These are phyloP conservation scores for Bolinopsis microptera DNA, from an alignment of 37 sponge, comb jelly and placozoan genomes.

Conservation along the genomic window DNA sequence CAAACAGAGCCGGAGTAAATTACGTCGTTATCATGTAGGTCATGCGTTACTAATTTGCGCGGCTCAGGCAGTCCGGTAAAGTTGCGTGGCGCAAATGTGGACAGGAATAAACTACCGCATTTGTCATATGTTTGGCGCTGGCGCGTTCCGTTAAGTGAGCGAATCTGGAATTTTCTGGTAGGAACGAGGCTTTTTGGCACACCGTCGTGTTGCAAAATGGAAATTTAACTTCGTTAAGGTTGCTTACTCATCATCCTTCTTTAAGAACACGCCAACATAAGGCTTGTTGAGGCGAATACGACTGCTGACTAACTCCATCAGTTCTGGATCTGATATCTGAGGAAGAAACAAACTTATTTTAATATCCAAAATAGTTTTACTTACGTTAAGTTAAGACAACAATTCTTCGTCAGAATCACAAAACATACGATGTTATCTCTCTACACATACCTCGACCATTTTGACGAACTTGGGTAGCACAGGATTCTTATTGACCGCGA, in stretches of 20 bases:
- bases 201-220: background rate
- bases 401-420: too few relatives aligned
- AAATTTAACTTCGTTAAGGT: background rate
- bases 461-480: constrained; percentile 90
- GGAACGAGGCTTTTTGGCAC: too few relatives aligned
- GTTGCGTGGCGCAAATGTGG: too few relatives aligned
- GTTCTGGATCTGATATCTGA: constrained; percentile 75
- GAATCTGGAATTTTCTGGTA: background rate
- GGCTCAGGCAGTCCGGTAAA: too few relatives aligned
- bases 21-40: too few relatives aligned
- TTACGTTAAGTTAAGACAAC: too few relatives aligned
- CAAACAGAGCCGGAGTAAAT: too few relatives aligned
- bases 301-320: constrained; percentile 76
- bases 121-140: background rate
- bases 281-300: constrained; percentile 77
- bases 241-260: constrained; percentile 81
- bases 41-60: too few relatives aligned
- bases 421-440: too few relatives aligned
- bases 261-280: constrained; percentile 93
- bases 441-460: constrained; percentile 81
- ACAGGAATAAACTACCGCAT: too few relatives aligned
- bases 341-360: background rate
- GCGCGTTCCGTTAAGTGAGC: background rate
- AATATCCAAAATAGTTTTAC: background rate
- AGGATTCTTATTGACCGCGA: constrained; percentile 79